Evolutionary conservation across 2,888 invertebrate species (phyloP).

Genomic region (Frankliniella intonsa): DNA sequence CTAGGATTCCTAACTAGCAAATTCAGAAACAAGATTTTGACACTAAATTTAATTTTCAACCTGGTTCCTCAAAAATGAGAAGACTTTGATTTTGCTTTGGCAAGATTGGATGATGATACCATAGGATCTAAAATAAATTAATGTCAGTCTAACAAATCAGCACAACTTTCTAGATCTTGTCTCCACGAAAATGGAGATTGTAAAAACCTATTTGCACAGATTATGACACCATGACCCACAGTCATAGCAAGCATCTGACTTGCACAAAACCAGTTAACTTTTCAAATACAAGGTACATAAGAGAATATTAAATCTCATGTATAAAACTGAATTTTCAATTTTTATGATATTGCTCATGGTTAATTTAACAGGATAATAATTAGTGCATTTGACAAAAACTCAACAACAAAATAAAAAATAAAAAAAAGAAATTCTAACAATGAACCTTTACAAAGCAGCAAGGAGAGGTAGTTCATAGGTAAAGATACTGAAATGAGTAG

Average conservation of each 20-base stretch:
- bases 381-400: too few relatives aligned
- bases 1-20: neutral
- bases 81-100: constrained; percentile 12
- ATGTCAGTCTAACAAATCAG: neutral
- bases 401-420: neutral
- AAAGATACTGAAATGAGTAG: too few relatives aligned
- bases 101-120: neutral
- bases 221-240: too few relatives aligned
- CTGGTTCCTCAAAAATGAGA: neutral
- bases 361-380: neutral
- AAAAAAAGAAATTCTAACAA: neutral
- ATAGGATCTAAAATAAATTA: neutral
- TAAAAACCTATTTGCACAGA: too few relatives aligned
- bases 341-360: too few relatives aligned
- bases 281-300: too few relatives aligned
- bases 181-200: too few relatives aligned
- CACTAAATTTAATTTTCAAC: neutral
- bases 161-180: neutral
- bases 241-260: too few relatives aligned
- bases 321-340: too few relatives aligned
- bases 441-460: neutral
- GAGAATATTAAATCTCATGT: too few relatives aligned
- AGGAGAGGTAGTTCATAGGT: too few relatives aligned
- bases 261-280: too few relatives aligned
- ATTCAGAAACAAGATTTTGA: neutral